Evolutionary conservation across 2,888 invertebrate species (phyloP).

Genomic region (Aphelenchoides bicaudatus): DNA sequence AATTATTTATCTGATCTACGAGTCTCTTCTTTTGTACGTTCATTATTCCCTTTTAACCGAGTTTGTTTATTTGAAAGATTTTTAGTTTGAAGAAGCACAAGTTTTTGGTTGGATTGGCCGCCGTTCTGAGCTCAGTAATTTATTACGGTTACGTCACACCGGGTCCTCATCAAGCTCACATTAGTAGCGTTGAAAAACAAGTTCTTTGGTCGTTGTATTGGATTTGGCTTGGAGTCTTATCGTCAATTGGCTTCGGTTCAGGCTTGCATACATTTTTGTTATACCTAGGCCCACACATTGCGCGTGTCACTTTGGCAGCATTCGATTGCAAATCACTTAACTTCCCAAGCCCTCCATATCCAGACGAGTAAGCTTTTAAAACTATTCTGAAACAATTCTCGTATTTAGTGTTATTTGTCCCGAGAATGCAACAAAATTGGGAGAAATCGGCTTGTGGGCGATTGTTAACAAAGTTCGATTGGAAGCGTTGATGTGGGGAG

Average conservation of each 20-base stretch:
- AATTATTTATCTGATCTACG: conserved; percentile 31
- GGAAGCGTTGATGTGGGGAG: conserved; percentile 91
- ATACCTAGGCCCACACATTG: conserved; percentile 98
- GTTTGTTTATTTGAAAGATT: background rate
- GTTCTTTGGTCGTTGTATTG: conserved; percentile 78
- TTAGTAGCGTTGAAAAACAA: conserved; percentile 60
- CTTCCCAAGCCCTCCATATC: conserved; percentile 97
- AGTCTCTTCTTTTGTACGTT: conserved; percentile 18
- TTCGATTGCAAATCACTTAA: conserved; percentile 91
- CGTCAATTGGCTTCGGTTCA: conserved; percentile 93
- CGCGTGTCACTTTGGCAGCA: conserved; percentile 92
- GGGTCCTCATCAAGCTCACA: conserved; percentile 61
- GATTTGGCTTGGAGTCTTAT: conserved; percentile 87
- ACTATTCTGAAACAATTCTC: background rate
- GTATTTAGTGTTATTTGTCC: conserved; percentile 45
- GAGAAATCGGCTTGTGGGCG: conserved; percentile 75
- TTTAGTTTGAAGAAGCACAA: conserved; percentile 11
- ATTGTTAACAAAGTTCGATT: conserved; percentile 91
- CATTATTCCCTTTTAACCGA: background rate
- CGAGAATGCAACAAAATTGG: conserved; percentile 38
- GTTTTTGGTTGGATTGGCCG: background rate
- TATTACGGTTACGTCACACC: conserved; percentile 59
- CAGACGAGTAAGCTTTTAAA: conserved; percentile 71
- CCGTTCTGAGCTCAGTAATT: conserved; percentile 34
- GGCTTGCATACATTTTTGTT: conserved; percentile 96